Evolutionary conservation across 2,888 invertebrate species (phyloP), one percentile per base, ranked within the genome.

Genomic region (Conus canariensis): DNA sequence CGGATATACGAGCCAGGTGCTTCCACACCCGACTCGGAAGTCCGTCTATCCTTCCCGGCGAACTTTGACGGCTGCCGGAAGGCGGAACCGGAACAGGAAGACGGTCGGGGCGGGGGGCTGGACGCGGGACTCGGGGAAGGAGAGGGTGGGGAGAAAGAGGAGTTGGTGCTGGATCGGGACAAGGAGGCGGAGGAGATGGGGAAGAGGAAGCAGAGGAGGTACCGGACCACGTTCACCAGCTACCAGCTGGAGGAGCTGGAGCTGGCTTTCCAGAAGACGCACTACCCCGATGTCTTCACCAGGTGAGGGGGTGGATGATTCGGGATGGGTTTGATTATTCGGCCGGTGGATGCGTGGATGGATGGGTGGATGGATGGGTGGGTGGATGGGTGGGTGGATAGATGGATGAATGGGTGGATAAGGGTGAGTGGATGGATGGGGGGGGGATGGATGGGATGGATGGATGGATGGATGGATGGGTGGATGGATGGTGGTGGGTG

Each of bases 261-360:
- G 90, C 92, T 95, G 87, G 95, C 96, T 8, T 96, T 96, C 92
- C 96, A 96, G 93, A 95, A 96, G 89, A 96, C 96, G 3, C 96
- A 96, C 91, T 96, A 96, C 90, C 96, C 96, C 1, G 96, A 96
- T 91, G 96, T 96, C 12, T 96, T 96, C 91, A 96, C 96, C 64
- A 94, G 96, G 96, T 96, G 90, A 92, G 92, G 25, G 74, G 45
- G 45, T 45, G 45, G 45, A 1, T 45, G 45, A 45, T 5, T 45
- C 45, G 45, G 45, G 45, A 45, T 45, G 45, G 45, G 45, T 45
- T 45, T 45, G 45, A 45, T 45, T 45, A 45, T 45, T 45, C 45
- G 45, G 45, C 74, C 14, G 1, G 64, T 64, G 64, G 12, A 45
- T 45, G 45, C 2, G 3, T 3, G 45, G 3, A 45, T 45, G 45